Evolutionary conservation across 2,888 invertebrate genomes (phyloP).

Genomic region (Meganola albula): DNA sequence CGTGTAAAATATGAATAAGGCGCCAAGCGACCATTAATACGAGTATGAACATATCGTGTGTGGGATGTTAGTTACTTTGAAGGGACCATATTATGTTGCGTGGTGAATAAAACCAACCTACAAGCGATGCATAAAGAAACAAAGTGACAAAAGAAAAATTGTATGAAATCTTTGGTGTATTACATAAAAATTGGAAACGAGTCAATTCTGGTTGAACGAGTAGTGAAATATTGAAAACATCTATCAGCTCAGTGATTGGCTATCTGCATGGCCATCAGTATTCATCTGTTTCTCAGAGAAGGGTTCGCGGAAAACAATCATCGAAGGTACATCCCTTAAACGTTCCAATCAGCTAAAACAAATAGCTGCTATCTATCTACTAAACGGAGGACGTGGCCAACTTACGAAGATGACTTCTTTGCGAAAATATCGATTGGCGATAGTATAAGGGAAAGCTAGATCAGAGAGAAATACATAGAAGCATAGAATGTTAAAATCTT

Average conservation of each 20-base stretch:
- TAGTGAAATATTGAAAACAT: conserved; percentile 28
- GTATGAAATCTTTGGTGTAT: no score
- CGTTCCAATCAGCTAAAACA: conserved; percentile 69
- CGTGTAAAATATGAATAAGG: conserved; percentile 70
- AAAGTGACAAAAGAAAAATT: conserved; percentile 54
- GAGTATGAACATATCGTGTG: conserved; percentile 49
- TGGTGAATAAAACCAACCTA: conserved; percentile 66
- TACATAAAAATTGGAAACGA: no score
- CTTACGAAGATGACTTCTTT: conserved; percentile 25
- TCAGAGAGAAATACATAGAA: no score
- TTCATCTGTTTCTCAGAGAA: conserved; percentile 52
- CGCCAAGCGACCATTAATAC: conserved; percentile 54
- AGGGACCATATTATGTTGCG: conserved; percentile 68
- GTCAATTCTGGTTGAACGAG: no score
- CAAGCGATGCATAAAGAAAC: no score
- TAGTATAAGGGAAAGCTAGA: no score
- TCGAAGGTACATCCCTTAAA: conserved; percentile 53
- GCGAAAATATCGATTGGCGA: conserved; percentile 16
- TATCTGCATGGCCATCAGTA: conserved; percentile 47
- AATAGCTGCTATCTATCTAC: conserved; percentile 54
- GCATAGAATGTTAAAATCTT: no score
- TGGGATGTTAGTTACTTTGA: conserved; percentile 57
- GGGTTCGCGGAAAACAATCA: conserved; percentile 72
- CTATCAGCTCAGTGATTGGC: conserved; percentile 48
- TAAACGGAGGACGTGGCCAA: conserved; percentile 29